Evolutionary conservation across 2,113 vertebrate species (phyloP).

Genomic region (Arenaria interpres): DNA sequence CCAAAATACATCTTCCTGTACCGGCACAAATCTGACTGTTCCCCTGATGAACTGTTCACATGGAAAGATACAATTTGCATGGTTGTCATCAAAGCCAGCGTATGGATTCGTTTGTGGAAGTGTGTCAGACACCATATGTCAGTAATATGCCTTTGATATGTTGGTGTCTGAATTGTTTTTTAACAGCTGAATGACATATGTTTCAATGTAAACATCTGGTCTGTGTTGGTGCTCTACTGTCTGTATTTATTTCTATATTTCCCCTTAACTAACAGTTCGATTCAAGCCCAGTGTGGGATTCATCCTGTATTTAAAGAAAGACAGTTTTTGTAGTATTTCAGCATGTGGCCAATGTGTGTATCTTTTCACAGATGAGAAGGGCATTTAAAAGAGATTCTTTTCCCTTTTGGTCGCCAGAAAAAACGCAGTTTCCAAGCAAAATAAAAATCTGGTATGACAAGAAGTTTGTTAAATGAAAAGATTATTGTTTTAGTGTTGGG

Average conservation of each 20-base stretch:
- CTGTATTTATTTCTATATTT: not conserved
- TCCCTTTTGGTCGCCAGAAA: not conserved
- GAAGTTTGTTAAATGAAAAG: not conserved
- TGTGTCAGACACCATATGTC: conserved; percentile 29
- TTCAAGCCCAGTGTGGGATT: not conserved
- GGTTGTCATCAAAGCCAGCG: not conserved
- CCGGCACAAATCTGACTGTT: not conserved
- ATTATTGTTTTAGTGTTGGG: not conserved
- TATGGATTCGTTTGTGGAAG: not conserved
- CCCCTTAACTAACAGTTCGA: not conserved
- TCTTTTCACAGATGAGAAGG: not conserved
- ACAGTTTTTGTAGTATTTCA: not conserved
- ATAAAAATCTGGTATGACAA: not conserved
- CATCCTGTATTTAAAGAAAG: not conserved
- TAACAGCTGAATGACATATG: not conserved
- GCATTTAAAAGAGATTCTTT: not conserved
- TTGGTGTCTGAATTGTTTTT: not conserved
- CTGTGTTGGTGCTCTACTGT: not conserved
- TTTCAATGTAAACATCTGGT: conserved; percentile 20
- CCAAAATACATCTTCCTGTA: not conserved
- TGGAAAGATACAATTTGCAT: not conserved
- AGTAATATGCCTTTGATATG: conserved; percentile 29
- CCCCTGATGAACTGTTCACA: not conserved
- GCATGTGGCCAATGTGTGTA: not conserved
- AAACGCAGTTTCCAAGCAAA: not conserved